These are phyloP conservation scores for Aegypius monachus DNA, from an alignment of 2,113 vertebrate genomes.

Conservation along the genomic window DNA sequence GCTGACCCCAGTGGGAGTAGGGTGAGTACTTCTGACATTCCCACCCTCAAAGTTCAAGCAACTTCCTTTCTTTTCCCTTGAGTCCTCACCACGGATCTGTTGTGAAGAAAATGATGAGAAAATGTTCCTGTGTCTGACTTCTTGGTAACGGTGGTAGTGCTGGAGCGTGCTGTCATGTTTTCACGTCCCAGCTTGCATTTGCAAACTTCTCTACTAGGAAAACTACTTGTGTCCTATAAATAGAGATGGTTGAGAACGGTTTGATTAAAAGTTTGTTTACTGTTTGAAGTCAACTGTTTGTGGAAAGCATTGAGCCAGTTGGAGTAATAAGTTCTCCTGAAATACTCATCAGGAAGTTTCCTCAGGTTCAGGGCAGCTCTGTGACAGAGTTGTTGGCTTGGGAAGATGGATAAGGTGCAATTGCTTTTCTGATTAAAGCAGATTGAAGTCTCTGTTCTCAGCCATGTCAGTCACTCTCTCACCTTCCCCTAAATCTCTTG, in stretches of 20 bases:
- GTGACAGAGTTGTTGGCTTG: background rate
- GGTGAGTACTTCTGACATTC: constrained; percentile 10
- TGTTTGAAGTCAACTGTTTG: background rate
- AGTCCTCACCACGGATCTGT: background rate
- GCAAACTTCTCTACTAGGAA: background rate
- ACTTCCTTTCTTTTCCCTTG: constrained; percentile 52
- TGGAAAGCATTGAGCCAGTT: background rate
- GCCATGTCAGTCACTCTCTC: background rate
- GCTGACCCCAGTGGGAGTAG: constrained; percentile 42
- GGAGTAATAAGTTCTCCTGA: background rate
- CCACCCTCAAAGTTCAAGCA: background rate
- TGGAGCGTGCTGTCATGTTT: background rate
- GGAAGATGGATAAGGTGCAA: background rate
- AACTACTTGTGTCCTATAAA: background rate
- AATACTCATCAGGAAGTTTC: background rate
- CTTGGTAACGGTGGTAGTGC: background rate
- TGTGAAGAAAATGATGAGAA: constrained; percentile 38
- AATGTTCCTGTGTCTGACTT: background rate
- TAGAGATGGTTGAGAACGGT: background rate
- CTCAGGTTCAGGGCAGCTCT: background rate
- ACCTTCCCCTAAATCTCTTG: background rate
- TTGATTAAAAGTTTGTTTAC: background rate
- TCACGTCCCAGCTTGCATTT: background rate
- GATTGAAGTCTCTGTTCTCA: background rate
- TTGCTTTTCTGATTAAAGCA: background rate